Conservation (phyloP, 2,888 invertebrate species). For the Tipula confusa region DNA sequence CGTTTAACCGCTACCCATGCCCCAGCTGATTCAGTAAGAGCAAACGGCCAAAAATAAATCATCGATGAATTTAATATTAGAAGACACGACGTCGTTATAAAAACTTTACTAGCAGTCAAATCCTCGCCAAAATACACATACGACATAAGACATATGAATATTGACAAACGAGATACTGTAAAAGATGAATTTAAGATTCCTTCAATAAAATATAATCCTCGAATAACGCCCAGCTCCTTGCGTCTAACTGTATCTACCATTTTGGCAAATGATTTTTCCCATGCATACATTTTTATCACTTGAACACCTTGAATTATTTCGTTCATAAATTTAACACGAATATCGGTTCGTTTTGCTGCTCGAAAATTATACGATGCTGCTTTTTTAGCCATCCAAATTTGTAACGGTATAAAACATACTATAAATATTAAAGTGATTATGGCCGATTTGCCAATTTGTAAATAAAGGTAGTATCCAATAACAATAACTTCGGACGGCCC, state of each 20-base stretch:
- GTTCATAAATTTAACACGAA: slow-evolving; percentile 82
- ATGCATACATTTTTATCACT: slow-evolving; percentile 86
- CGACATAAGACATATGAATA: slow-evolving; percentile 68
- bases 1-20: slow-evolving; percentile 62
- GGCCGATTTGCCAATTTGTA: slow-evolving; percentile 61
- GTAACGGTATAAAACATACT: slow-evolving; percentile 68
- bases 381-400: slow-evolving; percentile 67
- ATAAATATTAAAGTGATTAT: slow-evolving; percentile 66
- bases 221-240: slow-evolving; percentile 65
- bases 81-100: slow-evolving; percentile 75
- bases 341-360: slow-evolving; percentile 70
- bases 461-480: slow-evolving; percentile 54
- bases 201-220: slow-evolving; percentile 62
- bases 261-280: slow-evolving; percentile 74
- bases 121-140: slow-evolving; percentile 61
- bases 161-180: slow-evolving; percentile 72
- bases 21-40: slow-evolving; percentile 63
- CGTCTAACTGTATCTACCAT: slow-evolving; percentile 69
- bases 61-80: slow-evolving; percentile 73
- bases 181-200: slow-evolving; percentile 67
- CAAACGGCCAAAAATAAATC: slow-evolving; percentile 72
- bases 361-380: slow-evolving; percentile 60
- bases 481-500: slow-evolving; percentile 65
- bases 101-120: slow-evolving; percentile 70
- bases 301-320: slow-evolving; percentile 80